Evolutionary conservation across 2,797 vertebrate species (phyloP).

Genomic region (Artibeus lituratus): DNA sequence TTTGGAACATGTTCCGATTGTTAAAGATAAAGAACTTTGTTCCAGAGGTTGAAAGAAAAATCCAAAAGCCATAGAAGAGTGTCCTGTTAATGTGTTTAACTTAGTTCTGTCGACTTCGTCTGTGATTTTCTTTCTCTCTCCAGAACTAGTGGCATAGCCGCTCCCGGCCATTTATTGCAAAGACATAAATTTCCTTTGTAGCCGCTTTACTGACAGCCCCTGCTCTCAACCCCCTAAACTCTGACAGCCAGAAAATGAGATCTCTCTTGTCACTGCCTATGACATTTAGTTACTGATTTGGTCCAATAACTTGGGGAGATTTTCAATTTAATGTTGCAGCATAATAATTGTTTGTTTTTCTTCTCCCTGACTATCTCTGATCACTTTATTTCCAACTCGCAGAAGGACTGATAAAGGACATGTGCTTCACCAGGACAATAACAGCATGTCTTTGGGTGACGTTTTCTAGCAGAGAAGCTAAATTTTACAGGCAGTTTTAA

Average conservation of each 20-base stretch:
- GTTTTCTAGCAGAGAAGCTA: conserved; percentile 57
- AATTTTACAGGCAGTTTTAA: conserved; percentile 54
- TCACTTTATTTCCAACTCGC: conserved; percentile 78
- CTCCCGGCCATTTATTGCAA: conserved; percentile 61
- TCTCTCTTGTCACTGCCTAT: conserved; percentile 77
- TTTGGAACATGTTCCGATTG: neutral
- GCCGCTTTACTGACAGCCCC: conserved; percentile 57
- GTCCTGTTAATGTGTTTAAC: neutral
- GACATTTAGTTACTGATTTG: conserved; percentile 80
- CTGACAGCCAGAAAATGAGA: conserved; percentile 82
- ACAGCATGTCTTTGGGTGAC: conserved; percentile 69
- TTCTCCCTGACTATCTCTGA: conserved; percentile 76
- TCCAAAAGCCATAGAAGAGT: neutral
- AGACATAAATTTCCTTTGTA: conserved; percentile 76
- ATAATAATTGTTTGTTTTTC: conserved; percentile 81
- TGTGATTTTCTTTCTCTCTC: neutral
- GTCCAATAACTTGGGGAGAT: conserved; percentile 78
- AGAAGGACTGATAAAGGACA: conserved; percentile 78
- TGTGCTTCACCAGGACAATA: conserved; percentile 72
- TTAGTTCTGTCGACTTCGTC: neutral
- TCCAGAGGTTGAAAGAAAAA: neutral
- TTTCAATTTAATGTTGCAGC: conserved; percentile 75
- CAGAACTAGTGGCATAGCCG: conserved; percentile 31
- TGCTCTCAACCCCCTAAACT: conserved; percentile 73
- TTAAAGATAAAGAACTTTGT: conserved; percentile 11